phyloP scores from a whole-genome alignment of 2,888 invertebrate genomes.

The Galeruca laticollis region DNA sequence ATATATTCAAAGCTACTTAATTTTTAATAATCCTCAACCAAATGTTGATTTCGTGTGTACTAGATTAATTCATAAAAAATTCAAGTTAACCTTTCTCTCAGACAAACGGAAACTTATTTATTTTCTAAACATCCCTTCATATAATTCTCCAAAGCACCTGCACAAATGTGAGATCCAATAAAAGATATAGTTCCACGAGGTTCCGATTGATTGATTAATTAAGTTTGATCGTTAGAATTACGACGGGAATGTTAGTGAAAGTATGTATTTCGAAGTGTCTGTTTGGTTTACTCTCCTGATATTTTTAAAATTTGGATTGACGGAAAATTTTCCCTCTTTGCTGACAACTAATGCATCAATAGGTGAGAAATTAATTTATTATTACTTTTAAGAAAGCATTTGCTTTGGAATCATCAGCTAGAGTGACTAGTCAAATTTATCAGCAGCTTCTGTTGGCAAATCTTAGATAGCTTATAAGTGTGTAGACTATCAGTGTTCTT shows the following conservation, averaged over 20 bases:
- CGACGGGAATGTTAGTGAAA: slow-evolving; percentile 14
- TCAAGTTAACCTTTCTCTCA: slow-evolving; percentile 9
- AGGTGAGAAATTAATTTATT: slow-evolving; percentile 67
- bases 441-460: neutral
- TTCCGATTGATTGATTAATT: neutral
- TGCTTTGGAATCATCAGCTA: no score
- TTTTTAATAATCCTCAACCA: neutral
- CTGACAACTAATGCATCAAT: slow-evolving; percentile 80
- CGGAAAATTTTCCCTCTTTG: slow-evolving; percentile 78
- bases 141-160: neutral
- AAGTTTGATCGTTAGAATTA: neutral
- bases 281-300: slow-evolving; percentile 42
- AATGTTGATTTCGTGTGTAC: slow-evolving; percentile 6
- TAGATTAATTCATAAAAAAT: slow-evolving; percentile 9
- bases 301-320: slow-evolving; percentile 19
- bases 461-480: slow-evolving; percentile 1
- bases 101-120: neutral
- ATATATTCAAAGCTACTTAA: neutral
- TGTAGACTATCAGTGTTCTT: no score
- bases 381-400: neutral
- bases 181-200: neutral
- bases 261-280: slow-evolving; percentile 41
- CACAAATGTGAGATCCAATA: slow-evolving; percentile 4
- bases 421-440: no score
- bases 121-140: neutral